phyloP scores from a whole-genome alignment of 2,113 vertebrate species.

The Nansenia antarctica region DNA sequence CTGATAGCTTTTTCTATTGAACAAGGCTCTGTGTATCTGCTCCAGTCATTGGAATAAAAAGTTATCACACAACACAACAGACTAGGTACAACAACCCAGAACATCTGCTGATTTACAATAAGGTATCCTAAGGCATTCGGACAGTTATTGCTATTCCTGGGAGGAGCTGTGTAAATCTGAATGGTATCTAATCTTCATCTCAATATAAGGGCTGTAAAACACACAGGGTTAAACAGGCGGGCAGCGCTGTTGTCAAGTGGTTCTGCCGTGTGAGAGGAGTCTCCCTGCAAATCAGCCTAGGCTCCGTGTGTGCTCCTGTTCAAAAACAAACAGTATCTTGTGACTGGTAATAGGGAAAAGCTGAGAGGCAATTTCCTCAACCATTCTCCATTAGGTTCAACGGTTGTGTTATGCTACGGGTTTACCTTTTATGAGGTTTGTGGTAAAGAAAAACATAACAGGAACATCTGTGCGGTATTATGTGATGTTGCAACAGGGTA shows the following conservation, averaged over 20 bases:
- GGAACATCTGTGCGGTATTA: conserved; percentile 50
- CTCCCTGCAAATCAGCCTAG: not conserved
- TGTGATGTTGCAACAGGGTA: conserved; percentile 30
- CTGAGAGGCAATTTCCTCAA: conserved; percentile 6
- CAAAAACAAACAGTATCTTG: not conserved
- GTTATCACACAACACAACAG: not conserved
- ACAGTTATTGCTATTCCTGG: not conserved
- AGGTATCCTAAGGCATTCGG: not conserved
- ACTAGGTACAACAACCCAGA: not conserved
- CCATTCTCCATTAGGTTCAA: conserved; percentile 12
- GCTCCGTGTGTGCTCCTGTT: not conserved
- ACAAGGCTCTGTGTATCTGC: not conserved
- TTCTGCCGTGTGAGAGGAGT: not conserved
- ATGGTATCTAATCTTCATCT: not conserved
- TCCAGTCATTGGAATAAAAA: not conserved
- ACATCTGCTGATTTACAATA: not conserved
- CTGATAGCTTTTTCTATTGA: not conserved
- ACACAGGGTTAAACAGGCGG: not conserved
- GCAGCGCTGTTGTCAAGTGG: not conserved
- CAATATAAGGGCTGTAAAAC: not conserved
- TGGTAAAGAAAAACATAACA: conserved; percentile 23
- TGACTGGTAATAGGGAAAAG: conserved; percentile 13
- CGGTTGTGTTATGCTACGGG: not conserved
- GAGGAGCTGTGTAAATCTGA: not conserved
- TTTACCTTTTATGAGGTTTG: conserved; percentile 33